Evolutionary conservation across 2,113 vertebrate genomes (phyloP), one percentile per base, ranked within the genome.

Genomic region (Megalops atlanticus): DNA sequence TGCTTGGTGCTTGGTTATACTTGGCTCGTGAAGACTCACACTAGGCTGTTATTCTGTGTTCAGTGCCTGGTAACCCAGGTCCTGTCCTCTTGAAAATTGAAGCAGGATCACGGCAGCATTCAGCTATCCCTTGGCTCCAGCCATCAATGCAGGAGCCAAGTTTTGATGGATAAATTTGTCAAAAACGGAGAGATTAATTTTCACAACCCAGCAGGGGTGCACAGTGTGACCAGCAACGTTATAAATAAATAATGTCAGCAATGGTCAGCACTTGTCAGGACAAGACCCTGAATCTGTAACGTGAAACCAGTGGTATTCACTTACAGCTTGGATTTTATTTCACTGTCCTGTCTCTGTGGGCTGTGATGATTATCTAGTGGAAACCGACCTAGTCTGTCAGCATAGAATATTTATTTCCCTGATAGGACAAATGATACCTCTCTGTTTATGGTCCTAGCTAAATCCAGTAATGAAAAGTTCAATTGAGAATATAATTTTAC

Each of bases 131-230:
- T 27, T 64, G 68, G 84, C 82, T 80, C 83, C 88, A n/a, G 58
- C 58, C 86, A 86, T 90, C 87, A 82, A 81, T 80, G 24, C 58
- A 80, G 52, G 74, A 41, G 75, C 70, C 83, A 71, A 54, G 78
- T 74, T 85, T 64, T 92, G 89, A 93, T 86, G 81, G 89, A 92
- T 92, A 87, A 87, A 77, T 89, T 86, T 90, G 87, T 91, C 87
- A 85, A 73, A 81, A 75, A 31, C 74, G 45, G 76, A 80, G 88
- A 86, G 87, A 87, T 89, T 87, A 84, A 86, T 85, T 89, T 84
- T 81, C 79, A 52, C 75, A 80, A 84, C 83, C 68, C 74, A 82
- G 69, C 76, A 82, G 71, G 82, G 82, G 84, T 84, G 74, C 81
- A 39, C 41, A 31, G 36, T 5, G 78, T 81, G 79, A 83, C 88